These are phyloP conservation scores for Muraenolepis orangiensis DNA, from an alignment of 2,797 vertebrate genomes.

Conservation along the genomic window DNA sequence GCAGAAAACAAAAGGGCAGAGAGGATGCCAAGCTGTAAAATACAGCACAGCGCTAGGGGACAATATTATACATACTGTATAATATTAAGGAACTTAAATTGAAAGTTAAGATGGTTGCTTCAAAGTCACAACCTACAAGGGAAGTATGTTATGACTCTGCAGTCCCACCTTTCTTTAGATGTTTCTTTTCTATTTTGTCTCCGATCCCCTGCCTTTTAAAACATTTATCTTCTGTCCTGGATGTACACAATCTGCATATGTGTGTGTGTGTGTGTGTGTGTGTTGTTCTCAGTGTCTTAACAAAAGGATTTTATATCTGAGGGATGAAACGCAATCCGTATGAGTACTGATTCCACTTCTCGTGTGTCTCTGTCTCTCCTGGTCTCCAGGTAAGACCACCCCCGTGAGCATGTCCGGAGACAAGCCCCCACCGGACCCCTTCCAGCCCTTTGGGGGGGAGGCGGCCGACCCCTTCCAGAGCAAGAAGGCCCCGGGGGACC, in stretches of 20 bases:
- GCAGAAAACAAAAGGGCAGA: neutral
- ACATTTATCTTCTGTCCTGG: too few relatives aligned
- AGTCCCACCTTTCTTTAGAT: neutral
- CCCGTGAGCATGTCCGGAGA: conserved; percentile 87
- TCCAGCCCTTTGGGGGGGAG: conserved; percentile 89
- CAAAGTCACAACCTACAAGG: neutral
- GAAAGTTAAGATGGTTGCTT: neutral
- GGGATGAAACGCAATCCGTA: too few relatives aligned
- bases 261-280: too few relatives aligned
- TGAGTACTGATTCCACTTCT: too few relatives aligned
- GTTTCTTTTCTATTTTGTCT: neutral
- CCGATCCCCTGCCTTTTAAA: too few relatives aligned
- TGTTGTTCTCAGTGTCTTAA: too few relatives aligned
- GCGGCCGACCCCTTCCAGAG: conserved; percentile 87
- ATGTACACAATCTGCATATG: too few relatives aligned
- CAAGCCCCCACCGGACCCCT: conserved; percentile 87
- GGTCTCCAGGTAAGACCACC: conserved; percentile 85
- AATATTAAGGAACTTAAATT: neutral
- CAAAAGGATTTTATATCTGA: too few relatives aligned
- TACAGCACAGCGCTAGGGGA: too few relatives aligned
- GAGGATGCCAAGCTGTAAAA: neutral
- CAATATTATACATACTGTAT: too few relatives aligned
- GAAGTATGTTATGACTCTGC: too few relatives aligned
- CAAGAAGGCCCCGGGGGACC: conserved; percentile 91
- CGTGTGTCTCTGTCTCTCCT: neutral